Evolutionary conservation across 2,113 vertebrate genomes (phyloP), one percentile per base, ranked within the genome.

Genomic region (Menidia beryllina): DNA sequence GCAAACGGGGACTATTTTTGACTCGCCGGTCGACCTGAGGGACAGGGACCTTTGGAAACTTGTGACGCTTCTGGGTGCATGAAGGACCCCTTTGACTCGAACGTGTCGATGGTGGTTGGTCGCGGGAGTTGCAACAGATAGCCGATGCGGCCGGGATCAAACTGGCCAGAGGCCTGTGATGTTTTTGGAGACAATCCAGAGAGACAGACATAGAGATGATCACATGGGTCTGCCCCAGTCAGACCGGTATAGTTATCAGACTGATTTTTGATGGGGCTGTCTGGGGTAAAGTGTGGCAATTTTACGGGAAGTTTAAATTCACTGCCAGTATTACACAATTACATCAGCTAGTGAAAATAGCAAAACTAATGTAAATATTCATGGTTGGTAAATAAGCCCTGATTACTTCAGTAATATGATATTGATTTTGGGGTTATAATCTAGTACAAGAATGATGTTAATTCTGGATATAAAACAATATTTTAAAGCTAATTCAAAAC

Each of bases 1-100:
- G 88, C 72, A 77, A 94, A 80, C 14, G 0, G 63, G 71, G 30
- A 71, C 95, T 98, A 97, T 97, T 97, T 96, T 89, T 79, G 92
- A 93, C 77, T 17, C 36, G 13, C 48, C 48, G 68, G 78, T n/a
- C n/a, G n/a, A 78, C 68, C 80, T 75, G 49, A 26, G 74, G 81
- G 75, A 76, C 66, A 78, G 80, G 13, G 63, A 75, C 87, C 90
- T 91, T 45, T 84, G 93, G 91, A 89, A 95, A 92, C 92, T 91
- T 93, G 87, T 92, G 56, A 51, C 72, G 75, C 88, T 88, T 89
- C 85, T 85, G 84, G 88, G 88, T 91, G 80, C 83, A 89, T 86
- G 91, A 91, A 89, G 88, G 61, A 89, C 89, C 93, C 83, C 57
- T 76, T 65, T 88, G 91, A 90, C 91, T 89, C 69, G 61, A 86